Conservation (phyloP, 2,113 vertebrate genomes). For the Onychostruthus taczanowskii region DNA sequence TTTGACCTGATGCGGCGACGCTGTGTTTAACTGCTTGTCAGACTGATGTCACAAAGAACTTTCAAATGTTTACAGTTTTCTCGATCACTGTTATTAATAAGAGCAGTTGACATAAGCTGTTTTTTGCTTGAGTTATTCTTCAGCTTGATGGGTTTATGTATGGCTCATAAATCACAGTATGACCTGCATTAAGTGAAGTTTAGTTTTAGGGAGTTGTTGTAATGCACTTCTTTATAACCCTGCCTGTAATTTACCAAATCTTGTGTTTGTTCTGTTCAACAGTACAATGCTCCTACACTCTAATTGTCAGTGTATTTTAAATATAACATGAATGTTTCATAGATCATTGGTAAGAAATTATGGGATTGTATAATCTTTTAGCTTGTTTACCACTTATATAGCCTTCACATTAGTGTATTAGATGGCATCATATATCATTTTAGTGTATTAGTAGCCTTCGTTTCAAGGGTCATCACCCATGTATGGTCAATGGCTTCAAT, state of each 20-base stretch:
- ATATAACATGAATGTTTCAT: not conserved
- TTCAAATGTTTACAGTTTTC: not conserved
- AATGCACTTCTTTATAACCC: not conserved
- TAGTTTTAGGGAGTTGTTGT: constrained; percentile 21
- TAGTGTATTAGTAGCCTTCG: constrained; percentile 52
- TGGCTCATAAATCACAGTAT: constrained; percentile 3
- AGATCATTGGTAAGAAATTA: not conserved
- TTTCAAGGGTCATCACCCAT: constrained; percentile 57
- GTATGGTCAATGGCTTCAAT: not conserved
- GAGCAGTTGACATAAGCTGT: not conserved
- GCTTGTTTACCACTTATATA: not conserved
- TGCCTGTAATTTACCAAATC: not conserved
- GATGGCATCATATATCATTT: not conserved
- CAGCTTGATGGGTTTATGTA: not conserved
- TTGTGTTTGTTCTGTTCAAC: not conserved
- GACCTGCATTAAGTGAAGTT: constrained; percentile 13
- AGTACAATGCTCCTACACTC: not conserved
- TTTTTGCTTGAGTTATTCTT: not conserved
- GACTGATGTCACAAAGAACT: not conserved
- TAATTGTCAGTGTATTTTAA: not conserved
- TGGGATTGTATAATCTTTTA: not conserved
- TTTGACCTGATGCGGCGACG: not conserved
- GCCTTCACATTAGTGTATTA: not conserved
- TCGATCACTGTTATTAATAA: not conserved
- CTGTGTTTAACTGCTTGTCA: not conserved